Evolutionary conservation across 2,888 invertebrate genomes (phyloP), one percentile per base, ranked within the genome.

Genomic region (Leptinotarsa juncta): DNA sequence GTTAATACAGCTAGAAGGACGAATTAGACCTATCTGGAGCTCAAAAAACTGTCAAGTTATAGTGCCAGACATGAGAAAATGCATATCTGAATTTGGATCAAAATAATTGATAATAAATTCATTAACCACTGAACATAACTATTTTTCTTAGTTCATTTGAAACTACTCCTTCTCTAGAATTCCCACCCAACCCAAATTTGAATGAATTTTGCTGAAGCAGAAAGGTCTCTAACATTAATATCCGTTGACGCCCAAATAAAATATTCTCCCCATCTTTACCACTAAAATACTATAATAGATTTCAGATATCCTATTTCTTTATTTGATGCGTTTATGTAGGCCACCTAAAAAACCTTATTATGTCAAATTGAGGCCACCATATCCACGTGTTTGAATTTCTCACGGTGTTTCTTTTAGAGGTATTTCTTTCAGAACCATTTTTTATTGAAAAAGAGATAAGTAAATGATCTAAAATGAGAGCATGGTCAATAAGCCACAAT

Each of bases 361-460:
- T 75, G 72, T 75, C 70, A 77, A 76, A 78, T 70, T 73, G 70
- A 76, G 75, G 74, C 74, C 51, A 78, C 75, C 72, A 67, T 74
- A 75, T 76, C 74, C 81, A 79, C 80, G 80, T 80, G 79, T 79
- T 81, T 77, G 72, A 75, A 80, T 80, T 81, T 81, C 80, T 80
- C 80, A 81, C 80, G 80, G 78, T 66, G 72, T 77, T 70, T 42
- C 42, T 55, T 69, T 32, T 18, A 10, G 20, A 74, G 70, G 71
- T 65, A 69, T 69, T 66, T 68, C 55, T 75, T 65, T 74, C 71
- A 65, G 53, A 51, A 49, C 51, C 32, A 26, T 42, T 62, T 62
- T 62, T 62, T 62, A 32, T 18, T 62, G 1, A 10, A 62, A n/a
- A 62, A 62, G 26, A 5, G 5, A 62, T 62, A 32, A 62, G 62